phyloP scores from a whole-genome alignment of 2,113 vertebrate species.

The Spea bombifrons region DNA sequence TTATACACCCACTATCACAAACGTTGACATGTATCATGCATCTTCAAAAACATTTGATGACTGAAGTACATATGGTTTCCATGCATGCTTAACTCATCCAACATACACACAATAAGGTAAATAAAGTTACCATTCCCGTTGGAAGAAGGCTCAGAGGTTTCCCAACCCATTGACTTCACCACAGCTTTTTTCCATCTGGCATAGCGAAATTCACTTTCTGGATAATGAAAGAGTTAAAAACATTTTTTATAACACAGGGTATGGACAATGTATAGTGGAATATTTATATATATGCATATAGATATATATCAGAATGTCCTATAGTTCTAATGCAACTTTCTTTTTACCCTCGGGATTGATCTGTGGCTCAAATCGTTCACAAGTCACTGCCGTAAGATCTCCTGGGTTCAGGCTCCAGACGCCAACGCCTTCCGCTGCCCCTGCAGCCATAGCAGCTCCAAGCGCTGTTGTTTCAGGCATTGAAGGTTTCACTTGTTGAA shows the following conservation, averaged over 20 bases:
- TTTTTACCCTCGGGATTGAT: slow-evolving; percentile 85
- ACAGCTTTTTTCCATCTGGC: slow-evolving; percentile 96
- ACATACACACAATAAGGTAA: background rate
- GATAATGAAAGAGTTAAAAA: background rate
- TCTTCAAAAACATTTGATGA: too few species aligned
- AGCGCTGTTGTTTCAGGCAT: slow-evolving; percentile 95
- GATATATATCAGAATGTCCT: background rate
- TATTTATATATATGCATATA: too few species aligned
- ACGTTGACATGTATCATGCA: too few species aligned
- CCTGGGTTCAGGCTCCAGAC: slow-evolving; percentile 83
- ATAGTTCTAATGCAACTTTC: background rate
- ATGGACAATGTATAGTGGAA: background rate
- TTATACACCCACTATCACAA: too few species aligned
- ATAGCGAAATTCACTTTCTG: slow-evolving; percentile 92
- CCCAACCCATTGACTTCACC: slow-evolving; percentile 91
- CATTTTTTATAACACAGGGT: too few species aligned
- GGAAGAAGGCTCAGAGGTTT: slow-evolving; percentile 69
- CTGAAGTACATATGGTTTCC: too few species aligned
- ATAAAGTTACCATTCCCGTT: slow-evolving; percentile 60
- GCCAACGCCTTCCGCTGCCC: slow-evolving; percentile 86
- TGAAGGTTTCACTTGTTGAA: slow-evolving; percentile 78
- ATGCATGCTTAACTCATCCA: too few species aligned
- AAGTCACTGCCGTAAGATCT: slow-evolving; percentile 74
- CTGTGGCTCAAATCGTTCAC: slow-evolving; percentile 87
- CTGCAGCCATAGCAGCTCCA: slow-evolving; percentile 94